Evolutionary conservation across 2,888 invertebrate species (phyloP).

Genomic region (Dichetophora obliterata): DNA sequence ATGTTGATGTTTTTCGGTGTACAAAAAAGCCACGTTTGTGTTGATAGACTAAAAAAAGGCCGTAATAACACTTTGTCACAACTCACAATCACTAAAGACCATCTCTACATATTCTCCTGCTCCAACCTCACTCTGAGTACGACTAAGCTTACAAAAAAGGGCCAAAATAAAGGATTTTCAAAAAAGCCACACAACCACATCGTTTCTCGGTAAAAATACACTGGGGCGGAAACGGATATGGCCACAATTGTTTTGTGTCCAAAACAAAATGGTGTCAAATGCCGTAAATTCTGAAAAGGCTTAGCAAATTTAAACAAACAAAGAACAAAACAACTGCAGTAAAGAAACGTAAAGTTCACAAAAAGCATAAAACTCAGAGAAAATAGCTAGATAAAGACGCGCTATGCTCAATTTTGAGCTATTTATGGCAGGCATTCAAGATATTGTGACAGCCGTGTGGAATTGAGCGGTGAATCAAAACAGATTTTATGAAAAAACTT

Average conservation of each 20-base stretch:
- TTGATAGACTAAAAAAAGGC: background rate
- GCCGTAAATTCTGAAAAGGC: background rate
- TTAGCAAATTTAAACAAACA: background rate
- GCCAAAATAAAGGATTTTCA: background rate
- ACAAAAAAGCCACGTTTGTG: background rate
- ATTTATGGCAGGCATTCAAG: background rate
- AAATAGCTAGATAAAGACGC: too few relatives aligned
- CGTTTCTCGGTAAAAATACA: background rate
- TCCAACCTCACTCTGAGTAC: background rate
- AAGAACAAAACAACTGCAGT: background rate
- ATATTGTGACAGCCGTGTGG: too few relatives aligned
- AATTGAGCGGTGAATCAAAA: too few relatives aligned
- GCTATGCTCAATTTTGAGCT: background rate
- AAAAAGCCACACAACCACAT: background rate
- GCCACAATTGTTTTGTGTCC: slow-evolving; percentile 5
- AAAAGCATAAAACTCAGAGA: too few relatives aligned
- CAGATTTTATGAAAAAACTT: too few relatives aligned
- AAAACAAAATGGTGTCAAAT: slow-evolving; percentile 25
- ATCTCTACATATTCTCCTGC: background rate
- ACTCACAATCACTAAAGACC: too few relatives aligned
- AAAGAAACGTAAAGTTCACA: background rate
- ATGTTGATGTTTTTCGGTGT: too few relatives aligned
- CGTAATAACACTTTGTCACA: too few relatives aligned
- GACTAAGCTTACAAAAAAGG: background rate
- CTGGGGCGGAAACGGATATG: slow-evolving; percentile 12